These are phyloP conservation scores for Pangasius macronema DNA, from an alignment of 2,797 vertebrate species.

Conservation along the genomic window DNA sequence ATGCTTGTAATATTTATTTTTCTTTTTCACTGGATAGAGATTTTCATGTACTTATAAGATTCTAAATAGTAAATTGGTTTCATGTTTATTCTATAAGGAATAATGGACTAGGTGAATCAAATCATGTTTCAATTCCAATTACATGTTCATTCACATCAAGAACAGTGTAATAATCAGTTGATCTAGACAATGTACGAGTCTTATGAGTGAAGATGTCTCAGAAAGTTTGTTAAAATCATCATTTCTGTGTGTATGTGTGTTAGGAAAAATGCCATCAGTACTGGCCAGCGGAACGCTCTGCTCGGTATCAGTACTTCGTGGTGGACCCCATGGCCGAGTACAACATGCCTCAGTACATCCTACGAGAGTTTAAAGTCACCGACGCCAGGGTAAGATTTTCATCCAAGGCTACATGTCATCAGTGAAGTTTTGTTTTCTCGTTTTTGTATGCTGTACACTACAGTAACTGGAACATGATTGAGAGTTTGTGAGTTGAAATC, in stretches of 20 bases:
- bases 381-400: constrained; percentile 91
- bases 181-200: not conserved
- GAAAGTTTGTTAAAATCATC: not conserved
- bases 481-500: constrained; percentile 10
- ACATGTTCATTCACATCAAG: not conserved
- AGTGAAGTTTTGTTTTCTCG: not conserved
- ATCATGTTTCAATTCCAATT: too few relatives aligned
- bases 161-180: not conserved
- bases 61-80: not conserved
- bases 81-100: not conserved
- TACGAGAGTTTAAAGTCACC: constrained; percentile 99
- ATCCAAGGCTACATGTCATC: not conserved
- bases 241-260: constrained; percentile 4
- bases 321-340: constrained; percentile 99
- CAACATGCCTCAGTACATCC: constrained; percentile 99
- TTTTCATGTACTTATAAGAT: not conserved
- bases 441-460: not conserved
- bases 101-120: not conserved
- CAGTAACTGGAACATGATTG: not conserved
- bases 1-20: constrained; percentile 14
- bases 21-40: not conserved
- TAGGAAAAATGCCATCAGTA: constrained; percentile 99
- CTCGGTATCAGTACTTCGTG: constrained; percentile 98
- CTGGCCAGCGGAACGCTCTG: constrained; percentile 97
- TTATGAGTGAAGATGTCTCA: too few relatives aligned